phyloP scores from a whole-genome alignment of 2,113 vertebrate genomes.

The Pterocles gutturalis region DNA sequence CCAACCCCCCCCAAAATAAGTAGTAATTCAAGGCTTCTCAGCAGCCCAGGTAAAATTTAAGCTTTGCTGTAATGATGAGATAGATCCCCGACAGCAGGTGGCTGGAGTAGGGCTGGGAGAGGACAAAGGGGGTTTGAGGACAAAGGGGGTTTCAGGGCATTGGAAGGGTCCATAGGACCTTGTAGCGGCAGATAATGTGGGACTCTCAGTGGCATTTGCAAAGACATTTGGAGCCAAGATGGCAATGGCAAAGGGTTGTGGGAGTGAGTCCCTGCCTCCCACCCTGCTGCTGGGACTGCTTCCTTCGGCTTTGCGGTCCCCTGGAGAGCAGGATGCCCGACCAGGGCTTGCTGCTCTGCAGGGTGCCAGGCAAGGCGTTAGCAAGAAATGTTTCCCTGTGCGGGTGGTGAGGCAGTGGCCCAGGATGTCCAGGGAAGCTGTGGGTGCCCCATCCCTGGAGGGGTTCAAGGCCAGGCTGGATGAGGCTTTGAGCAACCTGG shows the following conservation, averaged over 20 bases:
- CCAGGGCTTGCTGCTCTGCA: fast-evolving
- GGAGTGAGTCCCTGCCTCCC: background rate
- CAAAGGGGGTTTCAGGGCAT: background rate
- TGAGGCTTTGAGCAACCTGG: too few relatives aligned
- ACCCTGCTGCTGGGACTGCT: fast-evolving
- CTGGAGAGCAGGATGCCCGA: fast-evolving
- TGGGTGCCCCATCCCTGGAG: too few relatives aligned
- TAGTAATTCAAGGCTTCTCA: background rate
- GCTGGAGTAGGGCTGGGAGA: background rate
- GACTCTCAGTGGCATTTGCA: background rate
- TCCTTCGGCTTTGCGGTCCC: fast-evolving
- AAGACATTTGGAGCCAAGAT: background rate
- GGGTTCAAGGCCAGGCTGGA: too few relatives aligned
- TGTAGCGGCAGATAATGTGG: background rate
- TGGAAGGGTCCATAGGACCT: background rate
- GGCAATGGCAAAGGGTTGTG: fast-evolving
- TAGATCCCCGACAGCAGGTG: fast-evolving
- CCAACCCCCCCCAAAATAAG: background rate
- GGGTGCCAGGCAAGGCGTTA: background rate
- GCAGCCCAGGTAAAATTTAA: background rate
- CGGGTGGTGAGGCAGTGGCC: too few relatives aligned
- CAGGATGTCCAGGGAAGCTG: too few relatives aligned
- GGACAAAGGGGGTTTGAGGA: background rate
- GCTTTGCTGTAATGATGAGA: background rate
- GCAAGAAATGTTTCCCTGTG: too few relatives aligned